A percentile compares a stretch with the other conserved stretches of the same genome.
These are phyloP conservation scores for Anas georgica DNA, from an alignment of 2,797 vertebrate species.

Conservation along the genomic window DNA sequence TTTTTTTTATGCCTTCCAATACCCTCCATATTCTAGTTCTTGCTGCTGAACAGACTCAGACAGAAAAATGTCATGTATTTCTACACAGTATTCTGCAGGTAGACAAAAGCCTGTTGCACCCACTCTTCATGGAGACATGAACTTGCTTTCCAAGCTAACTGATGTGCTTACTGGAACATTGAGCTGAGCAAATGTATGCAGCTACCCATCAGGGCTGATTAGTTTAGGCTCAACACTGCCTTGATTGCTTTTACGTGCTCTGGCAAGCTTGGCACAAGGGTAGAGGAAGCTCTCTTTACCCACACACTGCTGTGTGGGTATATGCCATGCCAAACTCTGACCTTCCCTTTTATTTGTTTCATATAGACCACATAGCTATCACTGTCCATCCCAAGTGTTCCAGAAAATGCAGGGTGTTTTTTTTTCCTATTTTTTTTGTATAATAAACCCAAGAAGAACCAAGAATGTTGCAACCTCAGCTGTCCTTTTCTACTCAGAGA, in stretches of 20 bases:
- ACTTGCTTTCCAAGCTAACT: not conserved
- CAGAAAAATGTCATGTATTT: not conserved
- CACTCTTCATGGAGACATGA: not conserved
- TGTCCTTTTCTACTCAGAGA: not conserved
- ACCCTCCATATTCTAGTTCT: not conserved
- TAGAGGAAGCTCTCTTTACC: not conserved
- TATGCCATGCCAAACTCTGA: not conserved
- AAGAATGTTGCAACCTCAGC: not conserved
- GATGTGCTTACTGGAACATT: not conserved
- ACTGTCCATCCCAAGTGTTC: not conserved
- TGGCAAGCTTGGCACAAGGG: not conserved
- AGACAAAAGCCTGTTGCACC: not conserved
- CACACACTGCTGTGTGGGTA: not conserved
- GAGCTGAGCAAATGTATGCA: not conserved
- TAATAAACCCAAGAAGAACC: not conserved
- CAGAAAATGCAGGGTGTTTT: not conserved
- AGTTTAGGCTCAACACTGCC: not conserved
- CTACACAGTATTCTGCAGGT: not conserved
- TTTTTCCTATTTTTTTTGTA: not conserved
- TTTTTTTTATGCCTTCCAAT: not conserved
- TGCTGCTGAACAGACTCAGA: not conserved
- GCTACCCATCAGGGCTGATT: not conserved
- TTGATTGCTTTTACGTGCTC: not conserved
- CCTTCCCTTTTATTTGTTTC: not conserved
- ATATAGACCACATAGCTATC: not conserved